Evolutionary conservation across 2,797 vertebrate genomes (phyloP).

Genomic region (Lophura swinhoii): DNA sequence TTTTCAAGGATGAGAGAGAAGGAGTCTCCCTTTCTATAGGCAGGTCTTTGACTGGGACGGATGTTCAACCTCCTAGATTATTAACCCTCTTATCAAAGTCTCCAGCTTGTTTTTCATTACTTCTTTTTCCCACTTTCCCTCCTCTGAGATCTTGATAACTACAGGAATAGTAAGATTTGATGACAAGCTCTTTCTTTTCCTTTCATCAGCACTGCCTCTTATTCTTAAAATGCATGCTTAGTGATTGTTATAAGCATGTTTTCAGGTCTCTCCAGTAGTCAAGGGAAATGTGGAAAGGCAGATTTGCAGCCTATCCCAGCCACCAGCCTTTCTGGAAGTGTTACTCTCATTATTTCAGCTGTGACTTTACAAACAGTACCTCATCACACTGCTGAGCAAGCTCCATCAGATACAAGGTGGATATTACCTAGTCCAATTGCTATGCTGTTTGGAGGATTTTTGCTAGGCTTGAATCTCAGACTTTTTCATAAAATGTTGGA

Average conservation of each 20-base stretch:
- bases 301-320: neutral
- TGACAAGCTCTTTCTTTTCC: neutral
- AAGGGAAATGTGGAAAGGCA: neutral
- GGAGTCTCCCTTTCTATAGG: neutral
- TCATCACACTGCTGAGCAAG: neutral
- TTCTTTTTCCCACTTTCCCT: neutral
- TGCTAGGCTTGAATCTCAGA: neutral
- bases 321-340: neutral
- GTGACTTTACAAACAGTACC: neutral
- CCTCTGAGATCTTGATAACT: neutral
- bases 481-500: neutral
- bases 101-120: neutral
- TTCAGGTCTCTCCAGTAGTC: neutral
- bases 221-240: neutral
- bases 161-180: neutral
- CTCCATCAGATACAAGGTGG: neutral
- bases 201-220: neutral
- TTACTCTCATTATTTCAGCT: neutral
- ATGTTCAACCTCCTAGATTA: neutral
- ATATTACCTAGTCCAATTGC: neutral
- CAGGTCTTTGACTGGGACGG: neutral
- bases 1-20: neutral
- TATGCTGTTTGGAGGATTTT: neutral
- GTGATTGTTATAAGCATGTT: neutral
- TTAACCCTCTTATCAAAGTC: accelerated